Conservation (phyloP, 1,140 invertebrate genomes). For the Drosophila rufa region DNA sequence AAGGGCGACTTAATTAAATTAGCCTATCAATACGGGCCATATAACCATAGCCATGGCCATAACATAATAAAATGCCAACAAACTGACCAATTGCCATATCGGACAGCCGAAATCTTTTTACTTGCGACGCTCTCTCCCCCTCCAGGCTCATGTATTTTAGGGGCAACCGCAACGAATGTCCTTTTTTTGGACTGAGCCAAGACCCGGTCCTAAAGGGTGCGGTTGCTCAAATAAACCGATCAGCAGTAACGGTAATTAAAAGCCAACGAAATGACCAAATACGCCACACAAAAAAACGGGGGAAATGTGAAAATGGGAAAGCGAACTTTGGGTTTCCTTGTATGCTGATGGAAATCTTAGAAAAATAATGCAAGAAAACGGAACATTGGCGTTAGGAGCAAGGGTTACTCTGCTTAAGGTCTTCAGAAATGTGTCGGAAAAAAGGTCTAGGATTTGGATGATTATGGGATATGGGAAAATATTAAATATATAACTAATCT, state of each 20-base stretch:
- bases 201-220: slow-evolving; percentile 3
- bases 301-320: background rate
- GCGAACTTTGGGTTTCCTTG: slow-evolving; percentile 1
- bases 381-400: background rate
- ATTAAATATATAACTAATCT: no score
- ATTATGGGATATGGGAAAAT: no score
- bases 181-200: background rate
- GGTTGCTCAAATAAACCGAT: slow-evolving; percentile 74
- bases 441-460: no score
- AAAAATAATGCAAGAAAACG: slow-evolving; percentile 35
- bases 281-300: slow-evolving; percentile 56
- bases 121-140: background rate
- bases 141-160: background rate
- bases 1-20: slow-evolving; percentile 74
- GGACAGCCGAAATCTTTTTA: slow-evolving; percentile 23
- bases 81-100: slow-evolving; percentile 72
- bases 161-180: slow-evolving; percentile 10
- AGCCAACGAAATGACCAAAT: slow-evolving; percentile 80
- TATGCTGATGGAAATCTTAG: slow-evolving; percentile 63
- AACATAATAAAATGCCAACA: slow-evolving; percentile 56
- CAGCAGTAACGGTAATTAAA: slow-evolving; percentile 81
- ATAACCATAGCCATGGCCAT: slow-evolving; percentile 4
- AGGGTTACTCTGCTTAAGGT: slow-evolving; percentile 2
- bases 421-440: no score
- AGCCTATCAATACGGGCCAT: slow-evolving; percentile 61